Percentiles rank a stretch among this genome's conserved stretches.
These are phyloP conservation scores for Herpailurus yagouaroundi DNA, from an alignment of 2,113 vertebrate genomes.

Conservation along the genomic window DNA sequence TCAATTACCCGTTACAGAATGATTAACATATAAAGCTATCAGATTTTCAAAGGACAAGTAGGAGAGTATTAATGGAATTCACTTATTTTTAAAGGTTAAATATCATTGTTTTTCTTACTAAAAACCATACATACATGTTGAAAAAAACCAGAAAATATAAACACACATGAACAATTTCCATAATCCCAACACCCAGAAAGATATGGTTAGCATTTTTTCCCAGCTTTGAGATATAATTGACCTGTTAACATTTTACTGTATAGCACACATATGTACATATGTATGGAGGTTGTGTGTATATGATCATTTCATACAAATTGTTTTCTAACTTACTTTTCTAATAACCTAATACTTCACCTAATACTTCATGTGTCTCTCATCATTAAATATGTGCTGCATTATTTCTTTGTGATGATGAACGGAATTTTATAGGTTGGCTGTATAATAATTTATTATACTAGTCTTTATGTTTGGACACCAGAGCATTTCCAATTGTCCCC, in stretches of 20 bases:
- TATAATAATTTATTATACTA: not conserved
- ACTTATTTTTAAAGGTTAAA: not conserved
- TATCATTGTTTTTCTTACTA: not conserved
- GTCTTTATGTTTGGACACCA: not conserved
- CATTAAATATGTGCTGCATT: not conserved
- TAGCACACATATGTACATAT: not conserved
- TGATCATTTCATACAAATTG: not conserved
- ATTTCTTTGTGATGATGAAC: not conserved
- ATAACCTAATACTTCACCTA: too few relatives aligned
- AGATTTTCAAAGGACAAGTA: conserved; percentile 37
- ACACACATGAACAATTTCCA: not conserved
- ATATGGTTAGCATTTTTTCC: not conserved
- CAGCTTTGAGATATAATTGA: not conserved
- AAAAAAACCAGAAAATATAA: not conserved
- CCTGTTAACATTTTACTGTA: not conserved
- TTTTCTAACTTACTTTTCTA: conserved; percentile 58
- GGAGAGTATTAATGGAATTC: not conserved
- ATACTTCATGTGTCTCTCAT: not conserved
- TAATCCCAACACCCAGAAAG: conserved; percentile 45
- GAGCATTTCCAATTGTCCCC: not conserved
- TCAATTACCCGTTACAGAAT: conserved; percentile 1
- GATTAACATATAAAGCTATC: not conserved
- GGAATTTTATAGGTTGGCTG: not conserved
- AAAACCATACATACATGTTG: not conserved
- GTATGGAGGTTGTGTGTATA: not conserved